A percentile compares a stretch with the other conserved stretches of the same genome.
These are phyloP conservation scores for Lasioglossum villosulum DNA, from an alignment of 2,888 invertebrate species.

Conservation along the genomic window DNA sequence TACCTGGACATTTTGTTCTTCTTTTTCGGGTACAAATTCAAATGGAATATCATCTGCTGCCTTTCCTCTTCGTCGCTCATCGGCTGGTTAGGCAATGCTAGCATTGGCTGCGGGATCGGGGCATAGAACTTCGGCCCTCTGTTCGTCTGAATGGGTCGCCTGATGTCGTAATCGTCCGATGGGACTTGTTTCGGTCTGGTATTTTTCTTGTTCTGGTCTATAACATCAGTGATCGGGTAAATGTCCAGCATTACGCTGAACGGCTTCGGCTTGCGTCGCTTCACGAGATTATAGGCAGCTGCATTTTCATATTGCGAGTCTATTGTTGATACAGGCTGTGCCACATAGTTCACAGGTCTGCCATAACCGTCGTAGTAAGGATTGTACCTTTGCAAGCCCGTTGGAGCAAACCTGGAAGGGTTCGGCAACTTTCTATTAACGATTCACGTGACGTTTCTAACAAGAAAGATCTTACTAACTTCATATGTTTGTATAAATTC, in stretches of 20 bases:
- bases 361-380: constrained; percentile 76
- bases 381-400: constrained; percentile 78
- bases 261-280: constrained; percentile 84
- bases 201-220: constrained; percentile 75
- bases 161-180: constrained; percentile 74
- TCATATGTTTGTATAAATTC: no score
- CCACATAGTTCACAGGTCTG: constrained; percentile 71
- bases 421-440: neutral
- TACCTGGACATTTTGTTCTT: constrained; percentile 81
- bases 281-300: constrained; percentile 62
- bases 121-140: constrained; percentile 72
- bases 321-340: constrained; percentile 40
- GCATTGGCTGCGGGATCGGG: constrained; percentile 64
- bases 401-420: constrained; percentile 78
- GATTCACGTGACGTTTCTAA: no score
- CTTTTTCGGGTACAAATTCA: constrained; percentile 88
- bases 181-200: constrained; percentile 67
- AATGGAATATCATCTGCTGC: constrained; percentile 88
- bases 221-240: constrained; percentile 86
- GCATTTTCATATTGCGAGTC: constrained; percentile 73
- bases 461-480: no score
- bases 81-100: constrained; percentile 67
- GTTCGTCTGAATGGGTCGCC: constrained; percentile 71
- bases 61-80: constrained; percentile 79
- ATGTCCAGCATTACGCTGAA: constrained; percentile 89